These are phyloP conservation scores for Chitala chitala DNA, from an alignment of 2,113 vertebrate species.

Conservation along the genomic window DNA sequence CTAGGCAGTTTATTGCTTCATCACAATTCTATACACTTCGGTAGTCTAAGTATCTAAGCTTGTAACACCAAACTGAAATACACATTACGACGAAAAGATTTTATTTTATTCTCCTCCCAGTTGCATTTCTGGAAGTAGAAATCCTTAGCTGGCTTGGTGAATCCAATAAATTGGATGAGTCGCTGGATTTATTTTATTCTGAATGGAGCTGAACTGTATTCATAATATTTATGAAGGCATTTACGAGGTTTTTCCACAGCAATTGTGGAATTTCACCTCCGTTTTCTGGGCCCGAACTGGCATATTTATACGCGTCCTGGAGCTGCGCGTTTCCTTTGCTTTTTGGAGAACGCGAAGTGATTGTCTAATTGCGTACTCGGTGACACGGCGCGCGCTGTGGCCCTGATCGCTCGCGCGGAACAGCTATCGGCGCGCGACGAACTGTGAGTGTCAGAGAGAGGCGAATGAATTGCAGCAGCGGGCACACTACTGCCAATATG, in stretches of 20 bases:
- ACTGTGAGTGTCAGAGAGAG: neutral
- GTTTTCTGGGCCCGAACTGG: neutral
- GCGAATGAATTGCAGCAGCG: neutral
- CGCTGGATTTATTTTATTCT: neutral
- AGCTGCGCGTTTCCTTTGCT: neutral
- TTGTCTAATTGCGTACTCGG: neutral
- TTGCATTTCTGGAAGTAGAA: neutral
- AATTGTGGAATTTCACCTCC: neutral
- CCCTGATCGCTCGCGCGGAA: neutral
- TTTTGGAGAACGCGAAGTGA: neutral
- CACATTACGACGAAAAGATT: neutral
- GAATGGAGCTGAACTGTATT: neutral
- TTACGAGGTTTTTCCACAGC: neutral
- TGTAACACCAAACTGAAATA: neutral
- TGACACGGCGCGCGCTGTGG: neutral
- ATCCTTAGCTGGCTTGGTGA: neutral
- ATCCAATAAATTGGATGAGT: conserved; percentile 12
- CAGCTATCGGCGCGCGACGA: too few species aligned
- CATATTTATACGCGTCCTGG: neutral
- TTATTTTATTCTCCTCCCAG: neutral
- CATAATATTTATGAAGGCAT: conserved; percentile 1
- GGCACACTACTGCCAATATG: neutral
- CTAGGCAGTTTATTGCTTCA: neutral
- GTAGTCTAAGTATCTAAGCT: neutral
- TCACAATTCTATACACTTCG: neutral